These are phyloP conservation scores for Cactoblastis cactorum DNA, from an alignment of 2,888 invertebrate species.

Conservation along the genomic window DNA sequence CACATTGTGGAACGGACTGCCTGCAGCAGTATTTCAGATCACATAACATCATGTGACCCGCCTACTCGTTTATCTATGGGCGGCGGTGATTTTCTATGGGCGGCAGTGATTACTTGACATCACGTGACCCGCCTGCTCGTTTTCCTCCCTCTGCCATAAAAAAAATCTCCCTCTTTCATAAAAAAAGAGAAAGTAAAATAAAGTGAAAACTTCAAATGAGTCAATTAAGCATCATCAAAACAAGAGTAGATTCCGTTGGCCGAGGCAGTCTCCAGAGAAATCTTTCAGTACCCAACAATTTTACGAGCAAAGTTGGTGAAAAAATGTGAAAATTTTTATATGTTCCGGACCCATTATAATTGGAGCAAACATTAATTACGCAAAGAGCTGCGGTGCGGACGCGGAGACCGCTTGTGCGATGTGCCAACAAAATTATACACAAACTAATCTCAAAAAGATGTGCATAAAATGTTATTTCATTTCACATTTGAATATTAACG, in stretches of 20 bases:
- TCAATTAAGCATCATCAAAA: constrained; percentile 3
- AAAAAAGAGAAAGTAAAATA: background rate
- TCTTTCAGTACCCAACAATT: constrained; percentile 20
- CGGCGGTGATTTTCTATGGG: too few species aligned
- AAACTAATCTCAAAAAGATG: constrained; percentile 17
- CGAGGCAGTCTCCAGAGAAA: constrained; percentile 22
- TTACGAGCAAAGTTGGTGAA: constrained; percentile 34
- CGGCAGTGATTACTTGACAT: too few species aligned
- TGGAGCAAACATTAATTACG: constrained; percentile 60
- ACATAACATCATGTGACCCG: too few species aligned
- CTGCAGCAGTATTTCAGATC: too few species aligned
- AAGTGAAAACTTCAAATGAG: background rate
- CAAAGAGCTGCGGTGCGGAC: constrained; percentile 35
- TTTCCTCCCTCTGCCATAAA: too few species aligned
- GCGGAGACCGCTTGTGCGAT: constrained; percentile 20
- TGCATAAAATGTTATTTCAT: constrained; percentile 7
- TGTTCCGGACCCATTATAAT: constrained; percentile 47
- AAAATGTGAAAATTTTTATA: constrained; percentile 34
- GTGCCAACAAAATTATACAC: constrained; percentile 20
- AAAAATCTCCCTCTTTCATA: too few species aligned
- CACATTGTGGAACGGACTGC: too few species aligned
- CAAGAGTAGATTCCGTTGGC: constrained; percentile 5
- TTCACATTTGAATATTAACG: constrained; percentile 7
- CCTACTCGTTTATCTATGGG: too few species aligned
- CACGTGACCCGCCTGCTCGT: too few species aligned